Evolutionary conservation across 2,797 vertebrate genomes (phyloP), one percentile per base, ranked within the genome.

Genomic region (Benthosema pterotum): DNA sequence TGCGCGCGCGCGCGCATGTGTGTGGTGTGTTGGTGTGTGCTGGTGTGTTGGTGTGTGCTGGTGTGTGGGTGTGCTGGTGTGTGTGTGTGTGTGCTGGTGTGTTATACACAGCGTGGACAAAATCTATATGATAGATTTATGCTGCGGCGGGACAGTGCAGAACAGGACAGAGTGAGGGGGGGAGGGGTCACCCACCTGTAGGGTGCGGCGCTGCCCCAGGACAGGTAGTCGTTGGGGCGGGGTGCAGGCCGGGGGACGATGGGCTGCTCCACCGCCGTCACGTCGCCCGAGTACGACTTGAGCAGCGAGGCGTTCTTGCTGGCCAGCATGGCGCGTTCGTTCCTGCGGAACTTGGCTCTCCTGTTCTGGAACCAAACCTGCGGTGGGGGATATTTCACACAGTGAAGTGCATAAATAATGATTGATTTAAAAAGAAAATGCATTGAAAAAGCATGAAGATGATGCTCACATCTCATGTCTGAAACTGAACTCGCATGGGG

Each of bases 311-410:
- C 97, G 0, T 98, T 99, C 80, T 98, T 98, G 87, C 96, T 99
- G 89, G 97, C 97, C 91, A 99, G 91, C 97, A 99, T 96, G 64
- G 97, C 96, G 59, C 97, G 90, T 89, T 99, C 97, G 0, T 98
- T 99, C 77, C 97, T 87, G 57, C 97, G 96, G 78, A 99, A 99
- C 87, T 99, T 99, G 13, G 97, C 97, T 79, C 97, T 91, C 65
- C 97, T 84, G 90, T 99, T 99, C 92, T 99, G 97, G 75, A 99
- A 99, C 97, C 97, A 99, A 65, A 99, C 97, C 97, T 99, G 22
- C 22, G 22, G 0, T 86, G n/a, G 82, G 79, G 11, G 2, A n/a
- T n/a, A n/a, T n/a, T n/a, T n/a, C n/a, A 38, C 32, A 38, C 7
- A 7, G 32, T 11, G 11, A 38, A 38, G 32, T 9, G 32, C 8